These are phyloP conservation scores for Vulpes lagopus DNA, from an alignment of 2,113 vertebrate genomes.

Conservation along the genomic window DNA sequence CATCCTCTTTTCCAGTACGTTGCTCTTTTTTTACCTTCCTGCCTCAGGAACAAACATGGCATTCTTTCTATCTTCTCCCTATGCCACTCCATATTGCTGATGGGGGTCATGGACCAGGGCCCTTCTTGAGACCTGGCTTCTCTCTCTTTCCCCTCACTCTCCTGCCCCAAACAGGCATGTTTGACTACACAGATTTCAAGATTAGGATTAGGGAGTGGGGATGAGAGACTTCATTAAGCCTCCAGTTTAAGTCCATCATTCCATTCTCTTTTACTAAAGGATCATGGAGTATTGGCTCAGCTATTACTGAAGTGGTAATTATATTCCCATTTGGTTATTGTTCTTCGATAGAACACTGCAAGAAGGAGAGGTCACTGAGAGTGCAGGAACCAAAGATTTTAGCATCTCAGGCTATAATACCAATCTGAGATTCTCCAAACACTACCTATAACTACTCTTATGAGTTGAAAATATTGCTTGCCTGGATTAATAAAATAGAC, in stretches of 20 bases:
- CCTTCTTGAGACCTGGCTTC: not conserved
- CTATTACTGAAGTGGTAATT: not conserved
- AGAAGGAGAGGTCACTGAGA: not conserved
- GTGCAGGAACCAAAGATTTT: not conserved
- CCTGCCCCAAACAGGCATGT: not conserved
- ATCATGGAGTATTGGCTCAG: not conserved
- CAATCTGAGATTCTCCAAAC: not conserved
- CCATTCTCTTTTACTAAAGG: not conserved
- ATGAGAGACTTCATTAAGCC: not conserved
- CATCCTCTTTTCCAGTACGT: not conserved
- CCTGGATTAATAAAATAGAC: not conserved
- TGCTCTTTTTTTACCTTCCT: slow-evolving; percentile 7
- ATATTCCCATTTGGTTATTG: not conserved
- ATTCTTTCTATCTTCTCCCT: not conserved
- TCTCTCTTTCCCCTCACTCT: not conserved
- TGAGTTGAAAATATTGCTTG: not conserved
- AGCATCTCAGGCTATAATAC: not conserved
- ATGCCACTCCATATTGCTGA: not conserved
- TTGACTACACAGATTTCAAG: not conserved
- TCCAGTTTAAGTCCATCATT: not conserved
- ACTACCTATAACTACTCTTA: not conserved
- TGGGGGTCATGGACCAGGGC: not conserved
- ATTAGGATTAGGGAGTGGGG: not conserved
- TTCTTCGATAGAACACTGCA: not conserved
- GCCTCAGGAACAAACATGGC: not conserved